phyloP scores from a whole-genome alignment of 2,888 invertebrate genomes.

The Rapana venosa region DNA sequence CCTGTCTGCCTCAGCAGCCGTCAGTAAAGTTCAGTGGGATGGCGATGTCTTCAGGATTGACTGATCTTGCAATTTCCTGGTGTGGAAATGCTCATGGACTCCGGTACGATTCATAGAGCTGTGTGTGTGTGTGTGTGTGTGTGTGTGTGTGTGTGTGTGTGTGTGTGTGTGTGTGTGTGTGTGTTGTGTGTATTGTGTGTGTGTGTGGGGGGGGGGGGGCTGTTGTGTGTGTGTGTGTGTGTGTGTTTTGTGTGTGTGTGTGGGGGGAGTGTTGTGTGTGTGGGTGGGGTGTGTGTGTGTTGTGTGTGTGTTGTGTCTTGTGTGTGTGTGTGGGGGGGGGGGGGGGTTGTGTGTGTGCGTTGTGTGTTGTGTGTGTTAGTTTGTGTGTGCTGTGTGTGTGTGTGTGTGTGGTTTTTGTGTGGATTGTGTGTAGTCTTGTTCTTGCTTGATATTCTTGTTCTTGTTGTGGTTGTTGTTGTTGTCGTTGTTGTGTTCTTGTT shows the following conservation, averaged over 20 bases:
- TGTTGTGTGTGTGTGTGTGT: no score
- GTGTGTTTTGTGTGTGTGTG: no score
- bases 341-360: neutral
- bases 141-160: neutral
- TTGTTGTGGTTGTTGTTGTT: no score
- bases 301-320: neutral
- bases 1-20: neutral
- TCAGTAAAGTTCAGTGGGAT: neutral
- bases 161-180: neutral
- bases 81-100: neutral
- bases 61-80: neutral
- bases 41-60: neutral
- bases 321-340: neutral
- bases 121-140: neutral
- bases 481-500: no score
- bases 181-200: neutral
- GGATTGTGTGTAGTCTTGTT: no score
- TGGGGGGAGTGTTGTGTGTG: neutral
- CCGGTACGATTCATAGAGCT: neutral
- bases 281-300: neutral
- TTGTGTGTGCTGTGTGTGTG: no score
- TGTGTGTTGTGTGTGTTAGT: neutral
- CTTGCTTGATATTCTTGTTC: no score
- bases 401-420: no score
- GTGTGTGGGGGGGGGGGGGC: no score